Evolutionary conservation across 2,888 invertebrate species (phyloP).

Genomic region (Liodrosophila aerea): DNA sequence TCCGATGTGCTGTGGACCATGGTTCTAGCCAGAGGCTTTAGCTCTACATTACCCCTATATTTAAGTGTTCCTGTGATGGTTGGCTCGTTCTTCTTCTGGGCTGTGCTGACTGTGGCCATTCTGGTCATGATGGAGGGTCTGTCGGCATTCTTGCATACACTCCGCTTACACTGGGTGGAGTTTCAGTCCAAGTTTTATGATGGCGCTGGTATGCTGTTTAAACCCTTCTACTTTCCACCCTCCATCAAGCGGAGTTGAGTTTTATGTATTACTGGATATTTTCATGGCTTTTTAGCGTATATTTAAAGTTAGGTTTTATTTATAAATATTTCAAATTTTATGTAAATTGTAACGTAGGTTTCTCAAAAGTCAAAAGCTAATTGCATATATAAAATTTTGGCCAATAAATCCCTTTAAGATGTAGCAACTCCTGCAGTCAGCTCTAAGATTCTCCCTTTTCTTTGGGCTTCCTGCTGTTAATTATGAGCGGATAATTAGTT

Average conservation of each 20-base stretch:
- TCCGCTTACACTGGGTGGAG: conserved; percentile 98
- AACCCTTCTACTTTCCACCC: conserved; percentile 90
- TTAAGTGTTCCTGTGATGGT: conserved; percentile 87
- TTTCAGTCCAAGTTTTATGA: conserved; percentile 97
- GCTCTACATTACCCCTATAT: conserved; percentile 81
- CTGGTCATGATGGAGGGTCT: conserved; percentile 99
- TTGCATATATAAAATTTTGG: too few species aligned
- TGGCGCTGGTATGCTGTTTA: conserved; percentile 90
- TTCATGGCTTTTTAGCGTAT: too few species aligned
- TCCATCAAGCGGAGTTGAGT: conserved; percentile 51
- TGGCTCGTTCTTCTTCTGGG: conserved; percentile 94
- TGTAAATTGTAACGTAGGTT: too few species aligned
- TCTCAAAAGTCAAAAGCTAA: too few species aligned
- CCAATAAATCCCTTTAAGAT: too few species aligned
- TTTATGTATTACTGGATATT: neutral
- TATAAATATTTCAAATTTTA: too few species aligned
- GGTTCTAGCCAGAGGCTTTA: conserved; percentile 91
- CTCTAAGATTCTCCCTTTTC: too few species aligned
- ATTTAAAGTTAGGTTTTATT: too few species aligned
- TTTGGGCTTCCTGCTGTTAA: too few species aligned
- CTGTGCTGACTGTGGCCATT: conserved; percentile 94
- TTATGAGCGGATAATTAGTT: too few species aligned
- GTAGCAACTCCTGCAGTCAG: too few species aligned
- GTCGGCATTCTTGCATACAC: conserved; percentile 99
- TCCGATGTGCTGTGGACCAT: conserved; percentile 95